These are phyloP conservation scores for Brenthis daphne DNA, from an alignment of 2,888 invertebrate species.

Conservation along the genomic window DNA sequence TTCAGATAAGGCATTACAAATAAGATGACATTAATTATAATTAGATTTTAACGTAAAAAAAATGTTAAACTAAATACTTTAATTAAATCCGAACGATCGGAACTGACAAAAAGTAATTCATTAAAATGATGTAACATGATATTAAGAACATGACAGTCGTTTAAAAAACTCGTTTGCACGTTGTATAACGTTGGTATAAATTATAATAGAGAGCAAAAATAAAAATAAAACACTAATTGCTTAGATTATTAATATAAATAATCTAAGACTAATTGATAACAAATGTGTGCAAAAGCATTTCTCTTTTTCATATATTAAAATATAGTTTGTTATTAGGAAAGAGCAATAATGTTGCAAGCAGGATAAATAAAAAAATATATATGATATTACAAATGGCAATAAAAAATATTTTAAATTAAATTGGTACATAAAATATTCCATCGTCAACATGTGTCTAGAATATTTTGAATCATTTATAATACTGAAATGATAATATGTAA, in stretches of 20 bases:
- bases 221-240: too few species aligned
- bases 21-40: not conserved
- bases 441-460: too few species aligned
- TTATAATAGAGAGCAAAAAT: not conserved
- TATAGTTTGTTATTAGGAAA: too few species aligned
- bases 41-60: not conserved
- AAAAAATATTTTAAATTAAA: too few species aligned
- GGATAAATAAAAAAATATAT: too few species aligned
- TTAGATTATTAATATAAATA: too few species aligned
- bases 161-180: not conserved
- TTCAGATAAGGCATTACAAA: not conserved
- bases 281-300: too few species aligned
- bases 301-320: too few species aligned
- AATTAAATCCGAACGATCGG: not conserved
- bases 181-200: not conserved
- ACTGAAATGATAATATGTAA: not conserved
- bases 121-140: constrained; percentile 4
- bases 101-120: constrained; percentile 7
- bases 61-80: not conserved
- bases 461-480: constrained; percentile 1
- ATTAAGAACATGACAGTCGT: not conserved
- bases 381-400: too few species aligned
- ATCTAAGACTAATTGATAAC: too few species aligned
- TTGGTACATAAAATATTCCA: too few species aligned
- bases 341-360: too few species aligned